Base-by-base conservation (phyloP, 2,797 vertebrate genomes). In the Columba guinea region DNA sequence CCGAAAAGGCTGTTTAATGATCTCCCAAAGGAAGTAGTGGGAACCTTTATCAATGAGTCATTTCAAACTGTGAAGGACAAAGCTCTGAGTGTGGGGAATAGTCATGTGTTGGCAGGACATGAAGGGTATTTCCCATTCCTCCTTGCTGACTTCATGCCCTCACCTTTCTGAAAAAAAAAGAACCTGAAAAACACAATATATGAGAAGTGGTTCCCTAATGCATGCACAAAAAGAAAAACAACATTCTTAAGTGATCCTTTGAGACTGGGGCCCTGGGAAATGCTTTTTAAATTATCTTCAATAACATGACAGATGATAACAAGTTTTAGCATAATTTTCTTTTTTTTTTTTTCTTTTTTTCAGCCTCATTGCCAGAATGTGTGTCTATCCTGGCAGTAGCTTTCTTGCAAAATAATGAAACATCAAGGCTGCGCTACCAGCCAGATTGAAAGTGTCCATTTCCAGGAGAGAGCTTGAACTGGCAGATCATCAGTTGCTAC, bases 21-120 rank as follows among this genome's bases (percentile, higher is more conserved):
- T 68, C 48, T 84, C 88, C 46, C 65, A 83, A 75, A 94, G 87
- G 86, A 92, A 87, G 44, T 34, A 84, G 76, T 20, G 62, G 51
- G 53, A 92, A 76, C 63, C 83, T 92, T 93, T 95, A 93, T 96
- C 91, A 94, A 24, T 93, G 92, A 96, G 83, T 92, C 87, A 95
- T 90, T 93, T 83, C 87, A 84, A 59, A 59, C 52, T 58, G 24
- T 48, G 85, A 69, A 92, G 52, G 75, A 73, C 77, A 94, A 80
- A 91, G 81, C 75, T 46, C 26, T 65, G 44, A 92, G 74, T 63
- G 58, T 76, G 55, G 52, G 65, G 91, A 90, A 85, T 13, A 84
- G 86, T 52, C 67, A 75, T 88, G 67, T 60, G 63, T 55, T 93
- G 93, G 79, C 87, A 79, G 62, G 41, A 34, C 81, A 81, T 26